These are phyloP conservation scores for Lemur catta DNA, from an alignment of 2,797 vertebrate species.

Conservation along the genomic window DNA sequence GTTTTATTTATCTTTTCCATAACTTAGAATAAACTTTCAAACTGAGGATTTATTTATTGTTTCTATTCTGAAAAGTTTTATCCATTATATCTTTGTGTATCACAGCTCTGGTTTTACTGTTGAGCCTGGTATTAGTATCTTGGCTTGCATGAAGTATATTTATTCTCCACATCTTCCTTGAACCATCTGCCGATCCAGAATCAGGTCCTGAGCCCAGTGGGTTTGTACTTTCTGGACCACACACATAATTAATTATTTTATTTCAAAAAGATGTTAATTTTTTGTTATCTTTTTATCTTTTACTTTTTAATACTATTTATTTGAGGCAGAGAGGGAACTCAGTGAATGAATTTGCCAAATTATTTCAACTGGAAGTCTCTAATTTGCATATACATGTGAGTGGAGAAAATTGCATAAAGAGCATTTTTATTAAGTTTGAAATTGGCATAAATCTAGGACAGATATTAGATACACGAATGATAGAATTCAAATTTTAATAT, in stretches of 20 bases:
- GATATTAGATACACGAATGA: not conserved
- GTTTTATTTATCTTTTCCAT: not conserved
- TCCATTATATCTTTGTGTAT: not conserved
- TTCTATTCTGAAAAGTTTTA: not conserved
- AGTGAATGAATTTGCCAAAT: not conserved
- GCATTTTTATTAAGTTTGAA: not conserved
- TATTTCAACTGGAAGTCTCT: not conserved
- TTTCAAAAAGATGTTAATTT: not conserved
- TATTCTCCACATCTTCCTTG: not conserved
- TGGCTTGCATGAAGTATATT: not conserved
- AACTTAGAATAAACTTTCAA: not conserved
- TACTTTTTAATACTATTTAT: not conserved
- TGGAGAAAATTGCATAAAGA: not conserved
- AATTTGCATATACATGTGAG: not conserved
- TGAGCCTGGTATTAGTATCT: not conserved
- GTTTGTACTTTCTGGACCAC: not conserved
- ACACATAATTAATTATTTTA: not conserved
- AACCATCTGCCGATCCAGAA: not conserved
- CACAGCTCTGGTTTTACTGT: not conserved
- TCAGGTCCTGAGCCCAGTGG: not conserved
- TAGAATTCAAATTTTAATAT: not conserved
- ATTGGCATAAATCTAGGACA: not conserved
- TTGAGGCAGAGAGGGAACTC: not conserved
- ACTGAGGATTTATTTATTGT: not conserved
- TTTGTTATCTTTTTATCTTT: not conserved